phyloP scores from a whole-genome alignment of 1,140 invertebrate species.

The Drosophila watanabei region DNA sequence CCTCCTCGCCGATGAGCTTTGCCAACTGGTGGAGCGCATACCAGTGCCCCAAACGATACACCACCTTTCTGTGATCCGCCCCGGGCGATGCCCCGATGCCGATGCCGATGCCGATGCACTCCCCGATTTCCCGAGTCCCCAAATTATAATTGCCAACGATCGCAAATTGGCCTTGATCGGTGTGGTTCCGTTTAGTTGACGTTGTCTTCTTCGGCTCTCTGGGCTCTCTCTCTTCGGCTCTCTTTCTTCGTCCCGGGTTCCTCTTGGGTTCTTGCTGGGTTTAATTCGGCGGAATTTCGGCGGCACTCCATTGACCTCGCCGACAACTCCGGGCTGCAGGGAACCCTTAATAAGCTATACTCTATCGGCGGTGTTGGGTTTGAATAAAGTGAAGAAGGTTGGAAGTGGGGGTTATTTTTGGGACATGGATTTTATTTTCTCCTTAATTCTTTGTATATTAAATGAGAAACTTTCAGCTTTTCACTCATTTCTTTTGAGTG shows the following conservation, averaged over 20 bases:
- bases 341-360: slow-evolving; percentile 49
- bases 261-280: slow-evolving; percentile 27
- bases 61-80: slow-evolving; percentile 10
- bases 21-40: slow-evolving; percentile 53
- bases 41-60: slow-evolving; percentile 44
- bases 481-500: neutral
- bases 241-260: neutral
- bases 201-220: slow-evolving; percentile 16
- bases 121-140: neutral
- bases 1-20: slow-evolving; percentile 7
- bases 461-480: neutral
- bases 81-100: neutral
- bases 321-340: slow-evolving; percentile 27
- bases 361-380: neutral
- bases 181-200: slow-evolving; percentile 36
- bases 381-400: neutral
- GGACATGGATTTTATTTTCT: neutral
- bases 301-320: slow-evolving; percentile 72
- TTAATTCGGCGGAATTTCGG: slow-evolving; percentile 75
- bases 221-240: no score
- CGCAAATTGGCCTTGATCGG: slow-evolving; percentile 62
- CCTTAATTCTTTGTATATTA: neutral
- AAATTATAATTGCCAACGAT: slow-evolving; percentile 73
- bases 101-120: neutral
- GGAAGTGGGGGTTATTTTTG: neutral